Base-by-base conservation (phyloP, 2,113 vertebrate genomes). In the Thomomys bottae region DNA sequence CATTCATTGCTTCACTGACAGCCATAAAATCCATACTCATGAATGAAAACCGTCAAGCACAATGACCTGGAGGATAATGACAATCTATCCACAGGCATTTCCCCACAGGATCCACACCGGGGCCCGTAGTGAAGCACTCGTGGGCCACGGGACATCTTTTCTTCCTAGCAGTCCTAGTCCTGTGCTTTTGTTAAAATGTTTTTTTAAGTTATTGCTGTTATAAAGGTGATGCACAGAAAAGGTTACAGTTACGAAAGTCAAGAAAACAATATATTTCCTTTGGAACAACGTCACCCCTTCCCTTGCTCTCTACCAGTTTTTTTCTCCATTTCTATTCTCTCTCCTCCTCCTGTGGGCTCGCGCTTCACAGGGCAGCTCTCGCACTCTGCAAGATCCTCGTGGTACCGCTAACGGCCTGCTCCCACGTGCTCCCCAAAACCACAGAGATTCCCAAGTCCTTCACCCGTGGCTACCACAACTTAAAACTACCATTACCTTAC, bases 91-190 rank as follows among this genome's bases (percentile, higher is more conserved):
- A 3, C 1, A 72, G 63, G 34, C 26, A 36, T 71, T 66, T 59
- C 38, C 30, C 36, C 45, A 1, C 0, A 0, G 21, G 5, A 2
- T 7, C 21, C 87, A 30, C 49, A 32, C 2, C 23, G 40, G 1
- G 42, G 38, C 30, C 87, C 36, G 49, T 57, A 18, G 26, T 3
- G 42, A 23, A 3, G 1, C 6, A 10, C 1, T 8, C 0, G 23
- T 0, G 54, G n/a, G 34, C 26, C 64, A 59, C 2, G 18, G 10
- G 70, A 2, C 63, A 36, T 11, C 14, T 2, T 23, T 23, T 28
- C 45, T 14, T 32, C 24, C 2, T 0, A 3, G 0, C 2, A 12
- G 0, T 1, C 28, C 15, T 17, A 0, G 1, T 8, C 30, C 84
- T 40, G 45, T 30, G 15, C 12, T 61, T 5, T 45, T 45, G 45